Base-by-base conservation (phyloP, 2,113 vertebrate species). In the Cryptotis parvus region DNA sequence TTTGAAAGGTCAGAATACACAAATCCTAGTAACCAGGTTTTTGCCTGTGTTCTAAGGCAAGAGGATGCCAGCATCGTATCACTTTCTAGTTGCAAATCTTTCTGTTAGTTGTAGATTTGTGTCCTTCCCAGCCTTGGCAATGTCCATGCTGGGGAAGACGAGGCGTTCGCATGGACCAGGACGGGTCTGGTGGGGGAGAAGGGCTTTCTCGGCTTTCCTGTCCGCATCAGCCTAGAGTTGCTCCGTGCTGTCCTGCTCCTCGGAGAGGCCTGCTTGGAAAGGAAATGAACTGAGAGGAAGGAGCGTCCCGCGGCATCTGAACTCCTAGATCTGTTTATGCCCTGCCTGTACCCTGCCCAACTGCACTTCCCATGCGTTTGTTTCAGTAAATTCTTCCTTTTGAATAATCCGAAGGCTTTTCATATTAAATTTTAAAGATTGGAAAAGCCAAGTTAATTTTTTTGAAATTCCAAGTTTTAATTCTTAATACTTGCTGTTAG, bases 341-440 rank as follows among this genome's bases (percentile, higher is more conserved):
- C n/a, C n/a, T n/a, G n/a, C n/a, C n/a, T n/a, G n/a, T n/a, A n/a
- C n/a, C n/a, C n/a, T n/a, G n/a, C n/a, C n/a, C n/a, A n/a, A n/a
- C n/a, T n/a, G n/a, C n/a, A n/a, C n/a, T n/a, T n/a, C n/a, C n/a
- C n/a, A n/a, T n/a, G n/a, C n/a, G n/a, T n/a, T n/a, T n/a, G n/a
- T n/a, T n/a, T n/a, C n/a, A n/a, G 1, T 82, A 77, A 75, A 74
- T 89, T 49, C 8, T 43, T 94, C 33, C 29, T 63, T 85, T 72
- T 39, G 14, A 43, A 81, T 35, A 14, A 6, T 22, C 45, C 45
- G 41, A 2, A 9, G 41, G 1, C 37, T 24, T 80, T 84, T 74
- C n/a, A 29, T 79, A 24, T 75, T 89, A 77, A 85, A 43, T 82
- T 86, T 14, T 84, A 84, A 35, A 65, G 5, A 16, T 82, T 84